Evolutionary conservation across 2,797 vertebrate genomes (phyloP), one percentile per base, ranked within the genome.

Genomic region (Pangasius larnaudii): DNA sequence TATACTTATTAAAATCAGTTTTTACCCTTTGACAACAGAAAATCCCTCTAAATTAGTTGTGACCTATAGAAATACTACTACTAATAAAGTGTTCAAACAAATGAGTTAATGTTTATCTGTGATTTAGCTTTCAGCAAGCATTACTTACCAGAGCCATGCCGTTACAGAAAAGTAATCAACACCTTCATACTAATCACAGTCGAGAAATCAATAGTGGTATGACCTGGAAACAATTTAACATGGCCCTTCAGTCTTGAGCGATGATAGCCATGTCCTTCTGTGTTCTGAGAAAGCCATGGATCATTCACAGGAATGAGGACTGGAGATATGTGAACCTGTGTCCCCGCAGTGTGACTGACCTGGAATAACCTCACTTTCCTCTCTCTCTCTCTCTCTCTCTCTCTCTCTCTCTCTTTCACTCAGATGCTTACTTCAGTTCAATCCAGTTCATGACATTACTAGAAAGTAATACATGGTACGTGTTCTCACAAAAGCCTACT

Each of bases 311-410:
- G 51, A 90, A 65, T 22, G 16, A 85, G 74, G 87, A 5, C 74
- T 14, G 71, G 85, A 80, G 49, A 87, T 72, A 58, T 89, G 59
- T 87, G 69, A 81, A 39, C 85, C 84, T 85, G 56, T 83, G 61
- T 67, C 67, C 53, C 74, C 65, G 80, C 27, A 49, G 33, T 71
- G 88, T 79, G 67, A 82, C 42, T 88, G 79, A 88, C 77, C 81
- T 89, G 77, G 81, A 84, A 63, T 77, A 84, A 63, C 72, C 53
- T 36, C 63, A 87, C 39, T 83, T 30, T 75, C 53, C 88, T 6
- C 46, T 18, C 46, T 27, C 10, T 49, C 39, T 51, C 39, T 13
- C 72, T 30, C 36, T 51, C 53, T 82, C 39, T 83, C 46, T 85
- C 61, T 6, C 46, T 18, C 46, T 27, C 10, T 49, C 39, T 27